Evolutionary conservation across 2,113 vertebrate species (phyloP), one percentile per base, ranked within the genome.

Genomic region (Plectropomus leopardus): DNA sequence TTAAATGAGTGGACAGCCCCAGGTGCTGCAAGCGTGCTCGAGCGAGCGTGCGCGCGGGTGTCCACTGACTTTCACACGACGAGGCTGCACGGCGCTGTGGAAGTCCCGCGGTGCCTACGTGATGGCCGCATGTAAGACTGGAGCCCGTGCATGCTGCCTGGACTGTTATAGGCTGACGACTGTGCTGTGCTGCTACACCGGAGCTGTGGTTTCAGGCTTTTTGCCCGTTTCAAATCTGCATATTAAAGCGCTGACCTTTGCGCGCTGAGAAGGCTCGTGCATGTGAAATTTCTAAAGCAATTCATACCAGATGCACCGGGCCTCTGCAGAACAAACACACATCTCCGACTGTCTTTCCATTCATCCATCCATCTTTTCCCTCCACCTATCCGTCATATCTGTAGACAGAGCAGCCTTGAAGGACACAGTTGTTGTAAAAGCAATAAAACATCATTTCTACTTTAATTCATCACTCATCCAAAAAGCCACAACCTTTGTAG

Each of bases 171-270:
- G 58, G 51, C 55, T 76, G 30, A 45, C 57, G 82, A 67, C 24
- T 4, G 74, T 47, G 36, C 66, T 59, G 64, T 36, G 47, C 73
- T 23, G 70, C 48, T 11, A 8, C 59, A 58, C 32, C 47, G n/a
- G 65, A 75, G 58, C 48, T 30, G 26, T 36, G 42, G 11, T 74
- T 47, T 59, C 58, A 79, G 64, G 70, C 76, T 44, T 50, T 79
- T 34, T 45, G 53, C 19, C 26, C 40, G 15, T 51, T 68, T 64
- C 3, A 53, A 51, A 78, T 80, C 65, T 86, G 84, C 88, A 86
- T 80, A 79, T 68, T 57, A 72, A 88, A 66, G 40, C 61, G 19
- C 4, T 88, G 85, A 90, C 82, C 88, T 88, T 88, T 88, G 44
- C 15, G 60, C 13, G 48, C 26, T 81, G 32, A 81, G 75, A 70